These are phyloP conservation scores for Drosophila melanosoma DNA, from an alignment of 2,888 invertebrate species.

Conservation along the genomic window DNA sequence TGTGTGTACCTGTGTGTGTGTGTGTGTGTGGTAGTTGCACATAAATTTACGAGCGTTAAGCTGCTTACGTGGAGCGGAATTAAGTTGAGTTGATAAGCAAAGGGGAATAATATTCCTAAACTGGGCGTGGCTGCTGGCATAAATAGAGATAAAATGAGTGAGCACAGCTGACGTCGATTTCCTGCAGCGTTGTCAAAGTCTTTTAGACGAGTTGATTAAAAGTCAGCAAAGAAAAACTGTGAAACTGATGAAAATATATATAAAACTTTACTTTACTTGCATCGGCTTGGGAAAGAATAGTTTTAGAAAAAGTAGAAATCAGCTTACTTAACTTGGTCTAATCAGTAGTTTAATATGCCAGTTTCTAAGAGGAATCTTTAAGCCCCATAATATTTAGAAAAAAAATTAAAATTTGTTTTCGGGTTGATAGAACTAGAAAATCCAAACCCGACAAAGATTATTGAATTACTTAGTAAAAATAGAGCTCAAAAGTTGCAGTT, in stretches of 20 bases:
- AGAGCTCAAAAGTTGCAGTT: not conserved
- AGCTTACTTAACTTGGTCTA: not conserved
- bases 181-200: not conserved
- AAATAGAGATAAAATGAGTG: slow-evolving; percentile 30
- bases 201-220: slow-evolving; percentile 12
- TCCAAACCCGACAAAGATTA: not conserved
- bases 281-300: not conserved
- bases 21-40: slow-evolving; percentile 54
- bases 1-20: slow-evolving; percentile 2
- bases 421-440: not conserved
- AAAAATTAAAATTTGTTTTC: not conserved
- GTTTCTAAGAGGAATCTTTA: not conserved
- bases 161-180: slow-evolving; percentile 4
- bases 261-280: not conserved
- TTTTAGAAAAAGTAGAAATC: not conserved
- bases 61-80: slow-evolving; percentile 41
- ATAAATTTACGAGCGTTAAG: slow-evolving; percentile 66
- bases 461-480: not conserved
- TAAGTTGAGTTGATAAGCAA: slow-evolving; percentile 35
- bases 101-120: slow-evolving; percentile 37
- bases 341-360: not conserved
- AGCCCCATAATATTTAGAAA: not conserved
- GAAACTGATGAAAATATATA: not conserved
- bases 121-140: slow-evolving; percentile 28
- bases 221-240: not conserved